Conservation (phyloP, 2,888 invertebrate genomes). For the Drosophila fulvimacula region DNA sequence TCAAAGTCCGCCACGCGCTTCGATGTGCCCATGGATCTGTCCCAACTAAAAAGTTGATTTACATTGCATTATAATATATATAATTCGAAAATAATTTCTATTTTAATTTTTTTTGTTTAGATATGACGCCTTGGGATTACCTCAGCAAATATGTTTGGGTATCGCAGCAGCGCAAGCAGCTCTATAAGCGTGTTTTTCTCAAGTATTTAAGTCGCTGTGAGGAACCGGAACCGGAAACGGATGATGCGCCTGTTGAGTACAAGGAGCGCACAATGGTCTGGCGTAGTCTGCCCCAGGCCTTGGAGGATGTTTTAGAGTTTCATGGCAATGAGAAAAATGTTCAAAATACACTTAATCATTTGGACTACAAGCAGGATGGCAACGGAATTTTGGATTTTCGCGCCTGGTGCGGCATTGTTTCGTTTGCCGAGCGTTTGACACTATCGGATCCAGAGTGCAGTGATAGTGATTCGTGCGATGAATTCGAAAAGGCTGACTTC, state of each 20-base stretch:
- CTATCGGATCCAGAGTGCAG: constrained; percentile 84
- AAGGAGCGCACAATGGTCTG: constrained; percentile 80
- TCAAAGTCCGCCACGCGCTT: constrained; percentile 90
- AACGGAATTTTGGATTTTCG: constrained; percentile 88
- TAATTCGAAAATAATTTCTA: not conserved
- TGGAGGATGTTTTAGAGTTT: constrained; percentile 84
- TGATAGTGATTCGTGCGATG: constrained; percentile 88
- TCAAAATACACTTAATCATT: constrained; percentile 66
- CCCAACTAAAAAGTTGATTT: constrained; percentile 82
- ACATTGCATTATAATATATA: constrained; percentile 27
- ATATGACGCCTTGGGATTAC: constrained; percentile 89
- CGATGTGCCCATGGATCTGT: constrained; percentile 89
- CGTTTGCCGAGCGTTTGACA: constrained; percentile 89
- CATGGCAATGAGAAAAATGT: constrained; percentile 83
- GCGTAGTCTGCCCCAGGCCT: constrained; percentile 80
- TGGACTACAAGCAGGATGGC: constrained; percentile 78
- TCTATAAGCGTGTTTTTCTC: constrained; percentile 87
- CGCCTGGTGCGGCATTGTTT: constrained; percentile 92
- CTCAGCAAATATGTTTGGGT: constrained; percentile 88
- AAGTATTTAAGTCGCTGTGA: constrained; percentile 81
- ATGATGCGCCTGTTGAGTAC: constrained; percentile 68
- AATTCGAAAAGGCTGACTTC: constrained; percentile 90
- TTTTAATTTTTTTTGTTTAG: constrained; percentile 83
- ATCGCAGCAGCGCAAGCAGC: constrained; percentile 86
- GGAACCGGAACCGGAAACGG: constrained; percentile 64